Evolutionary conservation across 2,888 invertebrate species (phyloP).

Genomic region (Caenorhabditis sp.): DNA sequence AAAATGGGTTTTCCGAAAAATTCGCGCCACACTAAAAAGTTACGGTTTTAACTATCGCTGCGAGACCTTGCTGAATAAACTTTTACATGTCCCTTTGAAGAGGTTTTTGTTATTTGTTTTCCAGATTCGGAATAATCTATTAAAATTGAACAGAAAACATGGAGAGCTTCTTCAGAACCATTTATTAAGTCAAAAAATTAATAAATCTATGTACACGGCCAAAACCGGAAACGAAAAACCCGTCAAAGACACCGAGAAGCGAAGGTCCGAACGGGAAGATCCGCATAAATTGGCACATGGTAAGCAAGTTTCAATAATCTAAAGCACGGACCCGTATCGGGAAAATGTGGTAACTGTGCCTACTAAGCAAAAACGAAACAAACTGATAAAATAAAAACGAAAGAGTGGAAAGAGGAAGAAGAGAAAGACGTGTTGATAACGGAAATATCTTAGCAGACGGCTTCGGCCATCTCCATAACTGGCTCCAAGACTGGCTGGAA

Average conservation of each 20-base stretch:
- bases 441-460: slow-evolving; percentile 61
- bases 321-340: slow-evolving; percentile 49
- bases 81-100: not conserved
- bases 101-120: too few species aligned
- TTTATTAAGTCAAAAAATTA: too few species aligned
- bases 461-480: slow-evolving; percentile 74
- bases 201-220: not conserved
- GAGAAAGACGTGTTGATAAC: not conserved
- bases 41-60: too few species aligned
- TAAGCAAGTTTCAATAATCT: slow-evolving; percentile 6
- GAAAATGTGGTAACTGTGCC: slow-evolving; percentile 30
- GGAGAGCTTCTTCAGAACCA: too few species aligned
- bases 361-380: not conserved
- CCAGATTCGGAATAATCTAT: too few species aligned
- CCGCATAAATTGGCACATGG: slow-evolving; percentile 8
- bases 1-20: too few species aligned
- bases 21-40: too few species aligned
- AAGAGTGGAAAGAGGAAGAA: not conserved
- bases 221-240: slow-evolving; percentile 6
- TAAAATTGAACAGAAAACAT: too few species aligned
- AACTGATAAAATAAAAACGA: not conserved
- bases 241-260: slow-evolving; percentile 14
- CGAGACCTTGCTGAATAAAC: not conserved
- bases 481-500: slow-evolving; percentile 75
- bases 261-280: not conserved